Base-by-base conservation (phyloP, 37 sponge, comb jelly and placozoan species). In the Axinella damicornis region DNA sequence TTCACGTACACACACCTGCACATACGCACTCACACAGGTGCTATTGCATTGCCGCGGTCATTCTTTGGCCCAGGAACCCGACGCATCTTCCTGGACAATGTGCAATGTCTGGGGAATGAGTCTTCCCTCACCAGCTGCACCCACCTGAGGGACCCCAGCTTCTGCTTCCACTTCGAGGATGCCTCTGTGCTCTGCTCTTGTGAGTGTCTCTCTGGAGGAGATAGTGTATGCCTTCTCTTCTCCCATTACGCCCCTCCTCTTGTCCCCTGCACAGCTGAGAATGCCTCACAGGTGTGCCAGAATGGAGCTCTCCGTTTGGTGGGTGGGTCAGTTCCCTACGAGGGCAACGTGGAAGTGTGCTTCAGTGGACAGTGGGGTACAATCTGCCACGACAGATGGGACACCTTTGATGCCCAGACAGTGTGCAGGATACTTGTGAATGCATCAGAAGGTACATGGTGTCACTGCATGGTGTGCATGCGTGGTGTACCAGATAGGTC, bases 301-400 rank as follows among this genome's bases (percentile, higher is more conserved):
- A 82, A 82, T 82, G 73, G 83, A 62, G 83, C 71, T 36, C 37
- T 82, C 18, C 83, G 83, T 25, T 52, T 82, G 71, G 32, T 11
- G 1, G 71, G 82, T 0, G 73, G 83, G 1, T 11, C 32, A 19
- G 83, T 5, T 59, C 32, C 41, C 38, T 72, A 72, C 18, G 83
- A 71, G 33, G 83, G 83, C 27, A 61, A 58, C 14, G 61, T 82
- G 21, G 83, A 82, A 52, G 83, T 82, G 18, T 82, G 83, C 53
- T 82, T 82, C 59, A 82, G 39, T 39, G 83, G 73, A 28, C 39
- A 61, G 46, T 82, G 83, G 83, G 83, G 83, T n/a, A 73, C 83
- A 6, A 53, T 82, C 19, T 82, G 83, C 24, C 62, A 72, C 21
- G 61, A 72, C n/a, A 12, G 46, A 18, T 82, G 83, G 83, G 73